A percentile compares a stretch with the other conserved stretches of the same genome.
Evolutionary conservation across 1,140 invertebrate genomes (phyloP).

Genomic region (Bicyclus anynana): DNA sequence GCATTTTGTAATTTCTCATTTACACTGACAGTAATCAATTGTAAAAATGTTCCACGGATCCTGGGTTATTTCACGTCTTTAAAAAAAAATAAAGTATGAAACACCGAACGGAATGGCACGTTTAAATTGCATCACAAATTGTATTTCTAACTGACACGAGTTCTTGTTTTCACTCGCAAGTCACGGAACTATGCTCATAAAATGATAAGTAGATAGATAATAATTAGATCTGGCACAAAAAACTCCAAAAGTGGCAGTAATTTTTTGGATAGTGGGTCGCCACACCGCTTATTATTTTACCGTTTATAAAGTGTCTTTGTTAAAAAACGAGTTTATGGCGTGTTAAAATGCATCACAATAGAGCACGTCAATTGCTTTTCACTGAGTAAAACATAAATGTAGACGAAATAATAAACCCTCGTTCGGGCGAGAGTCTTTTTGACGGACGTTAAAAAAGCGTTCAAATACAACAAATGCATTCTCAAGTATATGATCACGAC

Average conservation of each 20-base stretch:
- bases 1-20: no score
- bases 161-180: constrained; percentile 5
- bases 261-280: constrained; percentile 41
- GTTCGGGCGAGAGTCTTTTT: no score
- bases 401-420: no score
- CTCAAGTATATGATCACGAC: no score
- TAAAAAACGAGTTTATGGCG: constrained; percentile 35
- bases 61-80: no score
- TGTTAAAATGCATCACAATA: constrained; percentile 53
- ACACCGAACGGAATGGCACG: no score
- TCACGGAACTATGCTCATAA: constrained; percentile 14
- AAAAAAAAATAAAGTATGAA: no score
- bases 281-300: constrained; percentile 38
- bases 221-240: constrained; percentile 36
- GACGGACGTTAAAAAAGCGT: no score
- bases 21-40: no score
- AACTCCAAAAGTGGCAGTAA: constrained; percentile 36
- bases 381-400: not conserved
- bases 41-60: no score
- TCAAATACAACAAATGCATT: no score
- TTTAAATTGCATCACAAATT: not conserved
- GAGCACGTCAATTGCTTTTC: constrained; percentile 47
- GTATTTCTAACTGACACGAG: not conserved
- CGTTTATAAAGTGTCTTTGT: constrained; percentile 46
- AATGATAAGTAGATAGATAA: constrained; percentile 19